Percentiles rank a stretch among this genome's conserved stretches.
These are phyloP conservation scores for Hydrotaea cyrtoneurina DNA, from an alignment of 2,888 invertebrate genomes.

Conservation along the genomic window DNA sequence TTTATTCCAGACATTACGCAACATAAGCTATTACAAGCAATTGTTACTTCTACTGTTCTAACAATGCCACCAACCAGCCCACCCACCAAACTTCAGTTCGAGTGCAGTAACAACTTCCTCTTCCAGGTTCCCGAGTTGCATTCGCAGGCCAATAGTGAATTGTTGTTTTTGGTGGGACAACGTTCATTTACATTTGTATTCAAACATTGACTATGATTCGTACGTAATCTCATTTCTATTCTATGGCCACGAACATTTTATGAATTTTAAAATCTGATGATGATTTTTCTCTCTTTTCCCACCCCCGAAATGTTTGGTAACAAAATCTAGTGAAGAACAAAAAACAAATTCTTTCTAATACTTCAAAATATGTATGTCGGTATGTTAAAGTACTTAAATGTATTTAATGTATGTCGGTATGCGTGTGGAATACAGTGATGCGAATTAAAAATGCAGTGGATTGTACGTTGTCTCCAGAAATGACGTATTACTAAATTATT, in stretches of 20 bases:
- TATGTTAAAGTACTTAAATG: neutral
- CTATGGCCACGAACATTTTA: constrained; percentile 40
- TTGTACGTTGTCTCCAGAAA: no score
- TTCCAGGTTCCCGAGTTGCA: no score
- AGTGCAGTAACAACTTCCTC: no score
- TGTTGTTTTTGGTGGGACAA: no score
- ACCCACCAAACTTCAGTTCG: no score
- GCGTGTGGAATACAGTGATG: neutral
- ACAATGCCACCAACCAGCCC: no score
- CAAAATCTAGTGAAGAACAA: constrained; percentile 41
- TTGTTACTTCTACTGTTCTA: neutral
- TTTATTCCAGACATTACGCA: neutral
- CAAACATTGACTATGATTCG: constrained; percentile 1
- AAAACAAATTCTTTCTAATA: constrained; percentile 51
- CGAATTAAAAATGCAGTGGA: neutral
- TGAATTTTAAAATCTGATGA: constrained; percentile 61
- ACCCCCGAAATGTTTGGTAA: constrained; percentile 39
- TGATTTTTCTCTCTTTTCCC: neutral
- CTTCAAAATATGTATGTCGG: neutral
- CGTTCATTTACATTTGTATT: neutral
- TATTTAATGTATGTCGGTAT: constrained; percentile 15
- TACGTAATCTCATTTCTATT: constrained; percentile 62
- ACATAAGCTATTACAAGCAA: neutral
- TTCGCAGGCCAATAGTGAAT: no score
- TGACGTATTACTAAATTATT: no score